Conservation (phyloP, 2,113 vertebrate genomes). For the Cheirogaleus medius region DNA sequence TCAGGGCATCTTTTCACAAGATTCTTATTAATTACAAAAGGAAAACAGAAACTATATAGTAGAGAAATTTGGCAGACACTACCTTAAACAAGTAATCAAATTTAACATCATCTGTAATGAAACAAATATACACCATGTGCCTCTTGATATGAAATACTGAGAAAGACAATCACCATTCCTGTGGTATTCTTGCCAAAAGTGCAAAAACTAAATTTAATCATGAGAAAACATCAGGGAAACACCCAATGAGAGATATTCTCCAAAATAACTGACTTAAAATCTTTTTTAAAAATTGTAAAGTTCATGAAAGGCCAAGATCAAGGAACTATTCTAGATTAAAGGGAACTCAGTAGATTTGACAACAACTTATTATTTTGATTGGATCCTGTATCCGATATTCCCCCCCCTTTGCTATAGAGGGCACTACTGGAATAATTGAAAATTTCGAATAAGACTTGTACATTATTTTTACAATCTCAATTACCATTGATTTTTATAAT, state of each 20-base stretch:
- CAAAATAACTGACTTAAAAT: neutral
- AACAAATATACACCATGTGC: rapidly evolving
- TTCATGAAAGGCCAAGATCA: neutral
- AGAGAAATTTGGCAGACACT: neutral
- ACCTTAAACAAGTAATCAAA: neutral
- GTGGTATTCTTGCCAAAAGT: neutral
- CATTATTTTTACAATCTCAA: neutral
- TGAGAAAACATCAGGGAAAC: neutral
- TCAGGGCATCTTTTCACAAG: neutral
- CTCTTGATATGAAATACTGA: neutral
- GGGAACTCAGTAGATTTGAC: neutral
- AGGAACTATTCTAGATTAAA: neutral
- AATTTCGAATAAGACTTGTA: neutral
- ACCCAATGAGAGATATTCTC: neutral
- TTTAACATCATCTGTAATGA: neutral
- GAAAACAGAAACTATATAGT: neutral
- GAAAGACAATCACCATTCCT: neutral
- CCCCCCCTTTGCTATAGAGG: neutral
- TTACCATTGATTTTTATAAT: neutral
- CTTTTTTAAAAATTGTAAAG: neutral
- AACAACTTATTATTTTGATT: neutral
- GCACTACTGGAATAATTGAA: neutral
- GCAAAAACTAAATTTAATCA: neutral
- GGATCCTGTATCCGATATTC: neutral
- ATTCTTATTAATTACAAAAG: neutral